phyloP scores from a whole-genome alignment of 2,797 vertebrate genomes.

The Sternarchorhynchus goeldii region DNA sequence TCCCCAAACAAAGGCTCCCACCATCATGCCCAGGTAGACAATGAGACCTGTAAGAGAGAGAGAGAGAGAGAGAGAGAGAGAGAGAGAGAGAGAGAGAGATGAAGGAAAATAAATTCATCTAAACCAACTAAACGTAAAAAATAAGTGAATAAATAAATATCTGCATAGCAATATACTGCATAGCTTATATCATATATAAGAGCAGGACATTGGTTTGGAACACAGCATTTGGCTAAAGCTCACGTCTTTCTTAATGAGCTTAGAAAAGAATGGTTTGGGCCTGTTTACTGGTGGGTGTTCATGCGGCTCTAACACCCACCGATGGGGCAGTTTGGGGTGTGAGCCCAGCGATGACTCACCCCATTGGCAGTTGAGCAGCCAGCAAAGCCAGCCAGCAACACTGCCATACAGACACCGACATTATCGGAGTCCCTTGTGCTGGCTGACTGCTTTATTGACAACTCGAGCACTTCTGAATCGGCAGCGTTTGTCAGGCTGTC shows the following conservation, averaged over 20 bases:
- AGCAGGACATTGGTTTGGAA: too few relatives aligned
- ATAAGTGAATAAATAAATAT: background rate
- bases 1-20: conserved; percentile 95
- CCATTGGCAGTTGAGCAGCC: conserved; percentile 5
- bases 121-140: background rate
- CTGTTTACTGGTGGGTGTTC: background rate
- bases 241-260: background rate
- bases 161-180: too few relatives aligned
- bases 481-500: conserved; percentile 16
- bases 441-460: conserved; percentile 19
- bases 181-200: too few relatives aligned
- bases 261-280: too few relatives aligned
- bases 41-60: conserved; percentile 83
- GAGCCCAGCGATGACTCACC: conserved; percentile 46
- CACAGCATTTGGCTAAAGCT: too few relatives aligned
- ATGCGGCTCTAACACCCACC: conserved; percentile 11
- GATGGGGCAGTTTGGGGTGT: conserved; percentile 41
- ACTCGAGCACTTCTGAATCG: conserved; percentile 9
- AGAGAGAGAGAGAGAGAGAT: conserved; percentile 14
- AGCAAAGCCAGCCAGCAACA: background rate
- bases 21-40: conserved; percentile 98
- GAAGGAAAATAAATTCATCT: background rate
- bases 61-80: conserved; percentile 21
- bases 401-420: conserved; percentile 6
- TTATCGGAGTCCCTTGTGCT: background rate